Base-by-base conservation (phyloP, 2,888 invertebrate species). In the Ochropacha duplaris region DNA sequence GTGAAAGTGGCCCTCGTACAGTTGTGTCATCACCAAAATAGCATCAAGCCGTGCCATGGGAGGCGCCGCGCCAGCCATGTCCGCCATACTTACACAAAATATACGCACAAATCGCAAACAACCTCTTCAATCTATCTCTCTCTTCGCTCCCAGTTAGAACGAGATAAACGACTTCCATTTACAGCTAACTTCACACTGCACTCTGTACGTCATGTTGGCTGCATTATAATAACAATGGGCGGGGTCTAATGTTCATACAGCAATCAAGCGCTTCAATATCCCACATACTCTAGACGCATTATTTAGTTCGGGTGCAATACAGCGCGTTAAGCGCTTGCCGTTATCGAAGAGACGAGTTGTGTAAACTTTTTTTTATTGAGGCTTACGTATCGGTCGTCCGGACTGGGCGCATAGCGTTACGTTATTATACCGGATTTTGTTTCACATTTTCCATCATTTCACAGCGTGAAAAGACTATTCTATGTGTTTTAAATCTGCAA, bases 171-270 rank as follows among this genome's bases (percentile, higher is more conserved):
- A 62, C 63, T 57, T 72, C 72, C 61, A 69, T 59, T 73, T 65
- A 76, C 61, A 12, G 64, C 81, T 72, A 86, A 77, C 85, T 90
- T 91, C 90, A 84, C 79, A 72, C 67, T 81, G 78, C 74, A 79
- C 75, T 83, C 59, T 63, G 79, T 84, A 83, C 87, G 88, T 90
- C 82, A 90, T 88, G 90, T 91, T 91, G 91, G 90, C 88, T 85
- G 86, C 89, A 90, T 86, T 90, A 87, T 86, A 89, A 91, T 88
- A 92, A 92, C 91, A 92, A 91, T 90, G 86, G 88, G 87, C 72
- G 87, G 83, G 78, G 82, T 68, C 59, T 67, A 39, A 34, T 39
- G 68, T 52, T 9, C 2, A 3, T 12, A 6, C 57, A 83, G 86
- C 83, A 74, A 61, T 83, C 31, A 49, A 86, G 77, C 84, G 89